phyloP scores from a whole-genome alignment of 2,113 vertebrate species.

The Cynoglossus semilaevis region DNA sequence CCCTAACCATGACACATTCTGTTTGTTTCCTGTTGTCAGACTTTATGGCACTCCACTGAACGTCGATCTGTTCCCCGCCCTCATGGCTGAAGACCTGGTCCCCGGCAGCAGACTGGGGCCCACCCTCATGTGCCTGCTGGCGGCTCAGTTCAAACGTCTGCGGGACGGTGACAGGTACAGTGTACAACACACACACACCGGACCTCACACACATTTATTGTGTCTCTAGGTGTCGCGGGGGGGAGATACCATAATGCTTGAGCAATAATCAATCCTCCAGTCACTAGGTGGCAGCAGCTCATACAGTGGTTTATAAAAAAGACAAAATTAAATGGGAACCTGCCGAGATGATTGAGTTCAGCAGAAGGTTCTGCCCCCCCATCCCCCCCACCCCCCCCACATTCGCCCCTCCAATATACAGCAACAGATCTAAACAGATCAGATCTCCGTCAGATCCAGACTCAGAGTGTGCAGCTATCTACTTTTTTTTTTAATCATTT shows the following conservation, averaged over 20 bases:
- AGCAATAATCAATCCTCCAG: no score
- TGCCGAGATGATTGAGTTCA: no score
- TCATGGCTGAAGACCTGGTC: constrained; percentile 94
- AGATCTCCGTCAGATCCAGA: no score
- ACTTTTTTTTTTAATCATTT: neutral
- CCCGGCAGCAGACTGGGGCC: constrained; percentile 92
- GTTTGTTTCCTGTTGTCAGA: constrained; percentile 60
- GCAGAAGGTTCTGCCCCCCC: no score
- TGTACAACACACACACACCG: neutral
- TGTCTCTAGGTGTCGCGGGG: no score
- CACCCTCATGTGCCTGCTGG: constrained; percentile 92
- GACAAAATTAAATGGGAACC: neutral
- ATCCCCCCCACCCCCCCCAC: no score
- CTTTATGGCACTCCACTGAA: constrained; percentile 92
- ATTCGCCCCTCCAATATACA: no score
- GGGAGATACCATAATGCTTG: no score
- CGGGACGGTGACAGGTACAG: constrained; percentile 92
- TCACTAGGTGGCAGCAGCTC: no score
- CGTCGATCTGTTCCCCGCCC: constrained; percentile 93
- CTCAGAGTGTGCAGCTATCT: no score
- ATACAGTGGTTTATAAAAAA: no score
- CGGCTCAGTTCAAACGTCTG: constrained; percentile 87
- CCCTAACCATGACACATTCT: neutral
- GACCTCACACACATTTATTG: neutral
- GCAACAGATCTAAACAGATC: no score